These are phyloP conservation scores for Circaetus cinerascens DNA, from an alignment of 2,113 vertebrate species.

Conservation along the genomic window DNA sequence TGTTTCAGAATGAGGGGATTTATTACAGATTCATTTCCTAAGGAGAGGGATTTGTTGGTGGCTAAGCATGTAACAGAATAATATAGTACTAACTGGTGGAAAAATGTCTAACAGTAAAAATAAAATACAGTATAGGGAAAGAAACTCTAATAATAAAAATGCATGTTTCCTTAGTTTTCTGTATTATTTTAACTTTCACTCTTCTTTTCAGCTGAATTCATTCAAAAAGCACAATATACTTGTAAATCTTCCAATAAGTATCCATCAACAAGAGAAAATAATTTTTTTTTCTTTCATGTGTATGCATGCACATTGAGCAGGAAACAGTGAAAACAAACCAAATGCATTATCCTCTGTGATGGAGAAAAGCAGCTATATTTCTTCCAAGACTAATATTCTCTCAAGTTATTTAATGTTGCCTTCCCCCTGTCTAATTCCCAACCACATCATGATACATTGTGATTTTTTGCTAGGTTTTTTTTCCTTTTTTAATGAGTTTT, in stretches of 20 bases:
- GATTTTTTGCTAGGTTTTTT: not conserved
- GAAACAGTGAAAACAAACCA: not conserved
- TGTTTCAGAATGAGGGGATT: constrained; percentile 6
- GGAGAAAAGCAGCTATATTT: not conserved
- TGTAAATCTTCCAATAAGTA: not conserved
- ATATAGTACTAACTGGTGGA: not conserved
- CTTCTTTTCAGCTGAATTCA: not conserved
- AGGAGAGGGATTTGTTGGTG: not conserved
- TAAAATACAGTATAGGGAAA: not conserved
- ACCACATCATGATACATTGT: not conserved
- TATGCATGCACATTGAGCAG: not conserved
- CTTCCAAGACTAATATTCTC: not conserved
- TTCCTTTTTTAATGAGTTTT: not conserved
- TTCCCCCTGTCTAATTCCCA: not conserved
- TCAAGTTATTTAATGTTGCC: not conserved
- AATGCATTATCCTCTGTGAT: not conserved
- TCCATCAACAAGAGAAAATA: not conserved
- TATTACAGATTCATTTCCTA: not conserved
- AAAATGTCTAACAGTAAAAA: not conserved
- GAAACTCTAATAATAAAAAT: not conserved
- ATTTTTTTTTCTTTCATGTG: not conserved
- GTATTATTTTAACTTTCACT: not conserved
- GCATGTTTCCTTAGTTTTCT: not conserved
- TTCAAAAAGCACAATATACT: not conserved
- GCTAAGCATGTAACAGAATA: not conserved